Percentiles rank a stretch among this genome's conserved stretches.
Evolutionary conservation across 2,888 invertebrate species (phyloP).

Genomic region (Schizaphis graminum): DNA sequence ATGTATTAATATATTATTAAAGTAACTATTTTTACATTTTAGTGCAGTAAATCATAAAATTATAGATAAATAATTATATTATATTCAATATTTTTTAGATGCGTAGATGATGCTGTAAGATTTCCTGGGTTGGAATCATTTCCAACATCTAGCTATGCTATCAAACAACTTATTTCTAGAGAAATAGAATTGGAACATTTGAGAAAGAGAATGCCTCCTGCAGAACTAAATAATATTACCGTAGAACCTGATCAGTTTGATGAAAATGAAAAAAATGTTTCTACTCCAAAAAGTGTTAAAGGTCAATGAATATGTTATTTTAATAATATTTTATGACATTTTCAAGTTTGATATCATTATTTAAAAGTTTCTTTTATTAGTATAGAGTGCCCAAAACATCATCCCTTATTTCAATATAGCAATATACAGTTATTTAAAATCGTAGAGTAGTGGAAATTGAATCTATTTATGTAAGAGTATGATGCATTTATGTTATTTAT

Average conservation of each 20-base stretch:
- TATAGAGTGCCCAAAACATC: neutral
- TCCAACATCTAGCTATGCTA: slow-evolving; percentile 76
- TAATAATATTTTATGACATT: neutral
- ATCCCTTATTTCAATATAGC: neutral
- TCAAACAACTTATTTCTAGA: slow-evolving; percentile 84
- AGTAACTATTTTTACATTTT: neutral
- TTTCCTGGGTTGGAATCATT: slow-evolving; percentile 70
- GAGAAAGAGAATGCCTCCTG: slow-evolving; percentile 70
- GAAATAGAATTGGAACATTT: slow-evolving; percentile 87
- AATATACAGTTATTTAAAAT: neutral
- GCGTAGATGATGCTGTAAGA: slow-evolving; percentile 78
- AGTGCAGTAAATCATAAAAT: neutral
- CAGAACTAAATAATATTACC: slow-evolving; percentile 6
- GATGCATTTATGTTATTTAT: neutral
- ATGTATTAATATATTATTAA: neutral
- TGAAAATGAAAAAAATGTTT: slow-evolving; percentile 40
- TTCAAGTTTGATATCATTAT: neutral
- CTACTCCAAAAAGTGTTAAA: slow-evolving; percentile 49
- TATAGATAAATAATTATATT: neutral
- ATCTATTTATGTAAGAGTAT: neutral
- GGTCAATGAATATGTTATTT: slow-evolving; percentile 24
- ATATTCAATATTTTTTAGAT: slow-evolving; percentile 71
- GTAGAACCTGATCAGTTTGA: slow-evolving; percentile 69
- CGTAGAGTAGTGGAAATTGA: neutral
- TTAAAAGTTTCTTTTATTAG: neutral